Base-by-base conservation (phyloP, 2,113 vertebrate species). In the Diphyllodes magnificus region DNA sequence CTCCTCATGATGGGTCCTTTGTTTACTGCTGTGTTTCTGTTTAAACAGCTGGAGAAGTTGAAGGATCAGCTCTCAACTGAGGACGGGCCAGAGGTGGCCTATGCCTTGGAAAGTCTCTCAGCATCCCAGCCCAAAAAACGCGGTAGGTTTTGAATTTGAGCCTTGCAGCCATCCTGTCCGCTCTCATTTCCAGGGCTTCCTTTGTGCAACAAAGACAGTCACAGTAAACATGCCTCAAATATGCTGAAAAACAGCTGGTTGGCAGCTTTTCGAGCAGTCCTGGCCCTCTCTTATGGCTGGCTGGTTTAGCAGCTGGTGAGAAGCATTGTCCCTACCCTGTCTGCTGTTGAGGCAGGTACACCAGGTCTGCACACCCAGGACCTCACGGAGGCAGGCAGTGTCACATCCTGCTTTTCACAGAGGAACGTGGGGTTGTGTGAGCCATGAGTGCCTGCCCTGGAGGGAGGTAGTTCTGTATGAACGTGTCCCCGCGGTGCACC, bases 41-140 rank as follows among this genome's bases (percentile, higher is more conserved):
- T 95, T 65, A 57, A 87, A 91, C 50, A 97, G 96, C 87, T 97
- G 92, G 93, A 97, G 92, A 97, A 96, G 39, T 89, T 97, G 49
- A 97, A 97, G 91, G 84, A 96, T 57, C 92, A 96, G 59, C 61
- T 97, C 40, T 88, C 60, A 65, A 6, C 88, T 61, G 86, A 86
- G 82, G 87, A 97, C 6, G 79, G 88, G 47, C 81, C 93, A 75
- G 93, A 97, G 19, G 35, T 95, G 40, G 84, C 92, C 57, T 97
- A 92, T 37, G 71, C 76, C 31, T 59, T 94, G 93, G 77, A 94
- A 16, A 71, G 79, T 14, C 83, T 97, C 47, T 88, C 94, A 27
- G 88, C 94, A 64, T 79, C 96, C 28, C 93, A 96, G 57, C 88
- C 95, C 75, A 97, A 95, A 63, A 98, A 98, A 63, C 56, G 90